Base-by-base conservation (phyloP, 2,888 invertebrate genomes). In the Ernsta delagoae region DNA sequence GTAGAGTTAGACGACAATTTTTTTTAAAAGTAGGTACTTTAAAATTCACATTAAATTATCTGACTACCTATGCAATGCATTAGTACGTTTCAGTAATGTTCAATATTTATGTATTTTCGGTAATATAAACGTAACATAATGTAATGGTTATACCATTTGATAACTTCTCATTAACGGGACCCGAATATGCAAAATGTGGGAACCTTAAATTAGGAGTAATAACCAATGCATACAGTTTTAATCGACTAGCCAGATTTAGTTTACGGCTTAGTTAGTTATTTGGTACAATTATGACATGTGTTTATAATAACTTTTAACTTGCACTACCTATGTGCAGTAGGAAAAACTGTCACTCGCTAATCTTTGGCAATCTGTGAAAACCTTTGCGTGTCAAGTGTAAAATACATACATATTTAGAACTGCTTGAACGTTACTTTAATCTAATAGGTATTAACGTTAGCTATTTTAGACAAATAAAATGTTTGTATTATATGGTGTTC, bases 191-290 rank as follows among this genome's bases (percentile, higher is more conserved):
- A 54, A 34, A 39, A 65, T 59, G 66, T 60, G 50, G 48, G 31
- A 53, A 60, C 48, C 24, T 60, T 41, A 34, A 66, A 66, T 66
- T 66, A 66, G 43, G 59, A 66, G 53, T 66, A 60, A 59, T 41
- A 43, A 60, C 50, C 12, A 12, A 53, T 11, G 48, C 48, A 59
- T 66, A 53, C 41, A 41, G 41, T 60, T 59, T 66, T 53, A 66
- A 60, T 43, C 53, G 24, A 12, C 45, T 9, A 3, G 24, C n/a
- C 24, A 9, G 45, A 12, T 7, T 56, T 36, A 9, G 16, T 39
- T 11, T 50, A 53, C 56, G 43, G 6, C 43, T 16, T 24, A 24
- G 24, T 24, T 24, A 24, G 1, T 24, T 24, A 24, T 24, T 24
- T 1, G 24, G 24, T 24, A 24, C 24, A 24, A 3, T n/a, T n/a